Base-by-base conservation (phyloP, 2,888 invertebrate genomes). In the Heteromurus nitidus region DNA sequence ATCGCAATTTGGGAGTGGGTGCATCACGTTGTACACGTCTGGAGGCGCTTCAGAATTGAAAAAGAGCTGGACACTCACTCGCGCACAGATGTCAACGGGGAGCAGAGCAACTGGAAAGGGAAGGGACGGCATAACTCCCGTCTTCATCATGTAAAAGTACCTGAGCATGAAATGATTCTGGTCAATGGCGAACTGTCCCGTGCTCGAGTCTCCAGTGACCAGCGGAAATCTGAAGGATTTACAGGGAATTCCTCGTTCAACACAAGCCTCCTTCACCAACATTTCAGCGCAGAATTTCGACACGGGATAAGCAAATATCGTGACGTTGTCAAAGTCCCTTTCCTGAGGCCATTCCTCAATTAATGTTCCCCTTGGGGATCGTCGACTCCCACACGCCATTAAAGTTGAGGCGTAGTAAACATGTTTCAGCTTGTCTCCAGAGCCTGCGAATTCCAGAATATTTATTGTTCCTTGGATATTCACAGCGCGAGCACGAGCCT, bases 1-100 rank as follows among this genome's bases (percentile, higher is more conserved):
- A 2, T 58, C 72, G 2, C 26, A 11, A 7, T 65, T 18, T 7
- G 83, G 80, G 18, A 73, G 64, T 7, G 60, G 67, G 22, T 44
- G 42, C 11, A 7, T 11, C n/a, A 85, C 44, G 31, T 85, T 85
- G 73, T 85, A 85, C 20, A 83, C 58, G 0, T 77, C 85, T 18
- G 16, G n/a, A 18, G 82, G 75, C 0, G 74, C 31, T 24, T 67
- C 18, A 2, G 60, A 31, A 47, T 72, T 60, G n/a, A 85, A 47
- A 11, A 83, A 68, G 11, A 85, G n/a, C 20, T 73, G 44, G 9
- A 55, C 28, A 16, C 82, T 62, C 20, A 81, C 28, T 2, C 30
- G 11, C 2, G 82, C 83, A 60, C 83, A 83, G 5, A 26, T 44
- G 47, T 85, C 82, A 0, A 76, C 83, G 0, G 83, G 70, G 20